Evolutionary conservation across 2,888 invertebrate species (phyloP).

Genomic region (Tetragnatha montana): DNA sequence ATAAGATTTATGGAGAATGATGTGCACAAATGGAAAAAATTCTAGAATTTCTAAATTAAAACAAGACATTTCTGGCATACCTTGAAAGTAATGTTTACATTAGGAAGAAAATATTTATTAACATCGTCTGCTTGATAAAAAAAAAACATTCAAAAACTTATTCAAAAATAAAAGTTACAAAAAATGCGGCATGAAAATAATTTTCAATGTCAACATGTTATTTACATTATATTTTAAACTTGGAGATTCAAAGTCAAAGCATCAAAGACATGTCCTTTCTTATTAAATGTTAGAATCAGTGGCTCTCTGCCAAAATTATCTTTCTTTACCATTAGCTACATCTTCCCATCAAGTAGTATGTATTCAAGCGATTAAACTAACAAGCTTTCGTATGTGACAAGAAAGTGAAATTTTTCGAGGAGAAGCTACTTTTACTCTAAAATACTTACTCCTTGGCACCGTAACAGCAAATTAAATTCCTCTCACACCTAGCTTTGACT

Average conservation of each 20-base stretch:
- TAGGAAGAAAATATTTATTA: too few relatives aligned
- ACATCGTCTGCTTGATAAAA: too few relatives aligned
- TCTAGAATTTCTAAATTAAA: too few relatives aligned
- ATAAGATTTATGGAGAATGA: too few relatives aligned
- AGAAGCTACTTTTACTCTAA: not conserved
- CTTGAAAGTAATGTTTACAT: too few relatives aligned
- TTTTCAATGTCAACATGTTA: too few relatives aligned
- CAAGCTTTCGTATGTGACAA: conserved; percentile 15
- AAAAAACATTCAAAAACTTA: too few relatives aligned
- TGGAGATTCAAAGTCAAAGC: not conserved
- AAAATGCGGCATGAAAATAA: too few relatives aligned
- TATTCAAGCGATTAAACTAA: conserved; percentile 33
- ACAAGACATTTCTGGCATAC: too few relatives aligned
- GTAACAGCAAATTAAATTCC: not conserved
- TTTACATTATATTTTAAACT: too few relatives aligned
- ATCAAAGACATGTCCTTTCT: conserved; percentile 21
- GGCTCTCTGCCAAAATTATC: conserved; percentile 49
- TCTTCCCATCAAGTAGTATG: conserved; percentile 20
- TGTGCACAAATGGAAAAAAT: too few relatives aligned
- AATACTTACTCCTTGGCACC: not conserved
- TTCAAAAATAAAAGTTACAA: too few relatives aligned
- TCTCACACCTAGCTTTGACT: not conserved
- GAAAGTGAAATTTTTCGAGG: not conserved
- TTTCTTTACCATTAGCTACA: conserved; percentile 53
- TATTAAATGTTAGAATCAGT: conserved; percentile 16